A percentile compares a stretch with the other conserved stretches of the same genome.
Conservation (phyloP, 2,888 invertebrate genomes). For the Tridacna gigas region DNA sequence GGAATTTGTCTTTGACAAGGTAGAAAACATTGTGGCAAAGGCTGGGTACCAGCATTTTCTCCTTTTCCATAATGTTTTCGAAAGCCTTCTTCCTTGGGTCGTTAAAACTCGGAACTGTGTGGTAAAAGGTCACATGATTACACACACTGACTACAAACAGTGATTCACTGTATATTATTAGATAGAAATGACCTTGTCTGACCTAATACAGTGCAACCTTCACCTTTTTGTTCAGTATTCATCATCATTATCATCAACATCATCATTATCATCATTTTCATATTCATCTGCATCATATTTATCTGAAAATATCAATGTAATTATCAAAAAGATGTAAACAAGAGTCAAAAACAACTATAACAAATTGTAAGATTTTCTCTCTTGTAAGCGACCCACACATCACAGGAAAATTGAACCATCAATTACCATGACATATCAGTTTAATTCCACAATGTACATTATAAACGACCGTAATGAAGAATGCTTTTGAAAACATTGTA, state of each 20-base stretch:
- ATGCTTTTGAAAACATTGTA: too few species aligned
- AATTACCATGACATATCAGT: too few species aligned
- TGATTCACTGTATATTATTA: neutral
- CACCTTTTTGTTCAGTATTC: constrained; percentile 44
- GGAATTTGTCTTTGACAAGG: too few species aligned
- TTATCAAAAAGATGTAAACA: neutral
- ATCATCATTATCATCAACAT: constrained; percentile 33
- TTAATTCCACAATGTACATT: too few species aligned
- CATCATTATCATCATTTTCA: constrained; percentile 27
- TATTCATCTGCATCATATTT: constrained; percentile 34
- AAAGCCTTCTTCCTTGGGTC: neutral
- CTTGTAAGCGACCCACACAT: neutral
- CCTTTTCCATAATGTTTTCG: too few species aligned
- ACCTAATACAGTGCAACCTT: constrained; percentile 32
- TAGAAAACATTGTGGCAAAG: too few species aligned
- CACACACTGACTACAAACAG: constrained; percentile 6
- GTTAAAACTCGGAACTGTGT: too few species aligned
- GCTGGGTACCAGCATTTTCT: too few species aligned
- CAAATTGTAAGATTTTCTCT: neutral
- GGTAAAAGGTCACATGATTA: too few species aligned
- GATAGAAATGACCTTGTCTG: constrained; percentile 2
- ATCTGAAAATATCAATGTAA: constrained; percentile 21
- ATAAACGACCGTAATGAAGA: too few species aligned
- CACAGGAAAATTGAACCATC: too few species aligned
- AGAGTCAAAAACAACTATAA: neutral